Evolutionary conservation across 2,888 invertebrate genomes (phyloP).

Genomic region (Chymomyza procnemis): DNA sequence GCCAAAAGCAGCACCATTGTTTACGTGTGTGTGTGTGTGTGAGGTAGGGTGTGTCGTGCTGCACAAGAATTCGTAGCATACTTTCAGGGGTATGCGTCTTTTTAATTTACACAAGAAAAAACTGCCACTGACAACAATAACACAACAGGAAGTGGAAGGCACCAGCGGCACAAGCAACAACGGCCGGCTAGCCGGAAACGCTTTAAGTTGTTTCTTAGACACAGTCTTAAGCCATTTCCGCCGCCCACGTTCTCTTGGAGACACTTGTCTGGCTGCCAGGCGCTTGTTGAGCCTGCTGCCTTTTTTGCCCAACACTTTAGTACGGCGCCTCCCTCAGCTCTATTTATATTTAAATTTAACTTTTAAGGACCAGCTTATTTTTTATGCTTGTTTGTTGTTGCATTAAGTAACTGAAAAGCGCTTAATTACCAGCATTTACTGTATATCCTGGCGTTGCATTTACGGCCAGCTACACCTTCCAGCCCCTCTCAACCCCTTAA

Average conservation of each 20-base stretch:
- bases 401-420: constrained; percentile 33
- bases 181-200: neutral
- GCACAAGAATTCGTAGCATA: constrained; percentile 48
- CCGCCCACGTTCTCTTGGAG: constrained; percentile 1
- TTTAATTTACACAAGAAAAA: constrained; percentile 18
- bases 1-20: neutral
- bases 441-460: neutral
- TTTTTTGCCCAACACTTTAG: no score
- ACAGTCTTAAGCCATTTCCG: neutral
- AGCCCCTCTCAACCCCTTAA: no score
- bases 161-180: constrained; percentile 14
- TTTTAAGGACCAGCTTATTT: constrained; percentile 18
- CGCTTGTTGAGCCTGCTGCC: no score
- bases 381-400: neutral
- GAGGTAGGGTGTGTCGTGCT: constrained; percentile 26
- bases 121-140: constrained; percentile 3
- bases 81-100: constrained; percentile 42
- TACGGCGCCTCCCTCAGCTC: no score
- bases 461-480: neutral
- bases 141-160: constrained; percentile 12
- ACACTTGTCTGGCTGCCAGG: constrained; percentile 47
- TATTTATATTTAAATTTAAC: constrained; percentile 12
- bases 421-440: constrained; percentile 66
- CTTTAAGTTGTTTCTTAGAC: neutral
- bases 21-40: neutral